Percentiles rank a stretch among this genome's conserved stretches.
Evolutionary conservation across 2,888 invertebrate genomes (phyloP).

Genomic region (Poecilus cupreus): DNA sequence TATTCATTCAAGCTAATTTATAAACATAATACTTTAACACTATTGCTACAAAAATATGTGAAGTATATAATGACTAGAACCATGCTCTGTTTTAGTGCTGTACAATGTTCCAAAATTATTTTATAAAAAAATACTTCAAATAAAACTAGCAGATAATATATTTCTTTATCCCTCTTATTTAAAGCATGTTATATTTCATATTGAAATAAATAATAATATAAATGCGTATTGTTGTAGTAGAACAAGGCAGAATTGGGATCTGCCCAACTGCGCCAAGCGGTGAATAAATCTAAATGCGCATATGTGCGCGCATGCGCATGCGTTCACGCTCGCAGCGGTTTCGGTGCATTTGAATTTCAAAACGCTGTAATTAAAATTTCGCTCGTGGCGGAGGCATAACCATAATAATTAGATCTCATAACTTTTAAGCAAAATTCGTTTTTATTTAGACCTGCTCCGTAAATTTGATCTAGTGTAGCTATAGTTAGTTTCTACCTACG

Average conservation of each 20-base stretch:
- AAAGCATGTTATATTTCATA: too few species aligned
- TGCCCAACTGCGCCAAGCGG: background rate
- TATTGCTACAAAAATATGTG: too few species aligned
- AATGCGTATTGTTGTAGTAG: background rate
- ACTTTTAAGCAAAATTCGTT: constrained; percentile 50
- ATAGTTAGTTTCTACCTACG: background rate
- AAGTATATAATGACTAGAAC: too few species aligned
- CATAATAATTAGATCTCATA: constrained; percentile 55
- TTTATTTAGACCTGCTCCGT: constrained; percentile 37
- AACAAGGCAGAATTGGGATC: background rate
- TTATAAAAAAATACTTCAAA: too few species aligned
- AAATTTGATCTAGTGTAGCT: constrained; percentile 10
- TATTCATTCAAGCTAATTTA: too few species aligned
- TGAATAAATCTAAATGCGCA: constrained; percentile 52
- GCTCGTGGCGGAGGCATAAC: constrained; percentile 46
- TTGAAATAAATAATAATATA: too few species aligned
- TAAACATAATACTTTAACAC: too few species aligned
- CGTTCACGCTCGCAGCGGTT: constrained; percentile 7
- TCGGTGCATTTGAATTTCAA: constrained; percentile 57
- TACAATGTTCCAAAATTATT: too few species aligned
- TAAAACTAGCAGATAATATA: too few species aligned
- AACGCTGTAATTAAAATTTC: constrained; percentile 57
- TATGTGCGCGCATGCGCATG: constrained; percentile 21
- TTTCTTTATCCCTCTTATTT: too few species aligned
- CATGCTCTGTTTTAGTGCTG: too few species aligned